These are phyloP conservation scores for Geococcyx californianus DNA, from an alignment of 2,113 vertebrate species.

Conservation along the genomic window DNA sequence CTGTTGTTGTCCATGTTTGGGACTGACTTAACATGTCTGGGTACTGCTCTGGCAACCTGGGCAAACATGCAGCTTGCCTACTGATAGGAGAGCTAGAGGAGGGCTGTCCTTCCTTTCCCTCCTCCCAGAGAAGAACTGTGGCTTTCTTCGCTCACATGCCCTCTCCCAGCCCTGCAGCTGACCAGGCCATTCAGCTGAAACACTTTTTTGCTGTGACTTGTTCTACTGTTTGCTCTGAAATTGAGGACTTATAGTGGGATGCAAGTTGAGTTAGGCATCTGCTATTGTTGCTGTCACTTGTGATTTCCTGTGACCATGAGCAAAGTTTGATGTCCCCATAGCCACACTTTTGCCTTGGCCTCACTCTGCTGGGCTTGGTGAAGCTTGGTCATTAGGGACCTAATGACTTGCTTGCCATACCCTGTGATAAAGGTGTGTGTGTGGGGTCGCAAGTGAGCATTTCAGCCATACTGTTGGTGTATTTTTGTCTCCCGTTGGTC, in stretches of 20 bases:
- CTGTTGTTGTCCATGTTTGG: background rate
- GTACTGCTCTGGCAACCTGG: background rate
- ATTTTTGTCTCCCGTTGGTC: background rate
- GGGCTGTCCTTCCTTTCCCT: background rate
- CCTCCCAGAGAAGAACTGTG: background rate
- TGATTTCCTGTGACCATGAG: background rate
- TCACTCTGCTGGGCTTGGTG: background rate
- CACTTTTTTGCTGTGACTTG: background rate
- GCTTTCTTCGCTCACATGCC: background rate
- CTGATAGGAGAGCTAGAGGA: background rate
- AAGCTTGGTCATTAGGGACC: background rate
- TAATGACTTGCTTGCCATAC: background rate
- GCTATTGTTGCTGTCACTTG: background rate
- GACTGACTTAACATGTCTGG: rapidly evolving
- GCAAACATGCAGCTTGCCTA: background rate
- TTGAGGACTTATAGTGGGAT: background rate
- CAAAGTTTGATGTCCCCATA: background rate
- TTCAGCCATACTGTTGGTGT: background rate
- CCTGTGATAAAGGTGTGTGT: background rate
- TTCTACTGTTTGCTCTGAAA: background rate
- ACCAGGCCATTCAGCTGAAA: background rate
- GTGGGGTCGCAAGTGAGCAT: background rate
- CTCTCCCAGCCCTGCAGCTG: background rate
- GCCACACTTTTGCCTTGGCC: background rate
- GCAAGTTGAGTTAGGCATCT: background rate